phyloP scores from a whole-genome alignment of 2,113 vertebrate genomes.

The Pterophyllum scalare region DNA sequence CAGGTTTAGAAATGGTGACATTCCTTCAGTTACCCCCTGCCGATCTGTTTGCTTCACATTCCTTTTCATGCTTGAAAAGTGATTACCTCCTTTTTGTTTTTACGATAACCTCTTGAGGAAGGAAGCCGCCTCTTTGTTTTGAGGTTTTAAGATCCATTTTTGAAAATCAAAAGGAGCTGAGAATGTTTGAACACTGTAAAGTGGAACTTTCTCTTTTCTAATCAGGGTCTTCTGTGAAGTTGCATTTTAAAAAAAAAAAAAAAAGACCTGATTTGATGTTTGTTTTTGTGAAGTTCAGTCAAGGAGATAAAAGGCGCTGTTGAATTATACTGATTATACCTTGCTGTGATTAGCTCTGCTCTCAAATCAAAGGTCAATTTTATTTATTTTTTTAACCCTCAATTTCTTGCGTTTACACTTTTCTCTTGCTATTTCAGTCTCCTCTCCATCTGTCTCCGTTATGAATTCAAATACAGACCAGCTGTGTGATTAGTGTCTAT shows the following conservation, averaged over 20 bases:
- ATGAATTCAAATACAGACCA: conserved; percentile 14
- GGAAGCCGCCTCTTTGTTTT: conserved; percentile 26
- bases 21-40: conserved; percentile 32
- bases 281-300: conserved; percentile 13
- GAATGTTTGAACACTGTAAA: not conserved
- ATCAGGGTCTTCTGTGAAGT: not conserved
- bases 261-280: not conserved
- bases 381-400: not conserved
- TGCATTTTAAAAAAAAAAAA: no score
- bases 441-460: not conserved
- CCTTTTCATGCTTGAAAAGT: conserved; percentile 32
- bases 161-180: conserved; percentile 39
- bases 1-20: conserved; percentile 18
- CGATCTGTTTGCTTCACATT: conserved; percentile 38
- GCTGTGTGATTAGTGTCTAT: conserved; percentile 52
- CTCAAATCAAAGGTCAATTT: conserved; percentile 39
- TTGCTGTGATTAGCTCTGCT: conserved; percentile 31
- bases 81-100: not conserved
- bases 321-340: conserved; percentile 38
- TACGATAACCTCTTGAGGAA: conserved; percentile 14
- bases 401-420: not conserved
- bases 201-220: conserved; percentile 18
- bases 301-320: not conserved
- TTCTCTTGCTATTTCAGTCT: not conserved
- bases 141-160: conserved; percentile 10